phyloP scores from a whole-genome alignment of 1,140 invertebrate species.

The Steinernema feltiae region DNA sequence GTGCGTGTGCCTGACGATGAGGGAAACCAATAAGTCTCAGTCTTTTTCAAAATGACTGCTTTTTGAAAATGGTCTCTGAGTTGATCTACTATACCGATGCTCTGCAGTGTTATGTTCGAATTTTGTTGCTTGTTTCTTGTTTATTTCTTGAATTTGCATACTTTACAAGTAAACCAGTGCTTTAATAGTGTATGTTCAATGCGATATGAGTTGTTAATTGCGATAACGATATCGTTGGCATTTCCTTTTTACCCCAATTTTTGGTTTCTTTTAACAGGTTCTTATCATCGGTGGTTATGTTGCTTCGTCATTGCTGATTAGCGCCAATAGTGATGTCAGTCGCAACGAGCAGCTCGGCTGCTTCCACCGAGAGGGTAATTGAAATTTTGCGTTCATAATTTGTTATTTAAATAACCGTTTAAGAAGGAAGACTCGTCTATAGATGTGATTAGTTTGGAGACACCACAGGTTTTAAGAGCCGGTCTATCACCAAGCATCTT shows the following conservation, averaged over 20 bases:
- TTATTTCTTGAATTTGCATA: not conserved
- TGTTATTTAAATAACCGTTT: not conserved
- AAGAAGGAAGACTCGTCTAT: not conserved
- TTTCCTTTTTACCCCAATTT: not conserved
- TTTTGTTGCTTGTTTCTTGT: constrained; percentile 13
- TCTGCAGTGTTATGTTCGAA: not conserved
- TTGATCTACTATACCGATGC: not conserved
- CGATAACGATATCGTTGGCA: not conserved
- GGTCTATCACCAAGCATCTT: not conserved
- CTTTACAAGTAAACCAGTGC: not conserved
- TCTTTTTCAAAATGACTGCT: not conserved
- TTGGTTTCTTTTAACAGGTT: not conserved
- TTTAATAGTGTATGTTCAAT: not conserved
- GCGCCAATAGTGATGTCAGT: constrained; percentile 3
- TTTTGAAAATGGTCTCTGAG: not conserved
- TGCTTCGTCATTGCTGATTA: not conserved
- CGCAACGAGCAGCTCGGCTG: not conserved
- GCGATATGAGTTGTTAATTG: not conserved
- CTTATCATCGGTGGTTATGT: not conserved
- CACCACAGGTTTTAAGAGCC: not conserved
- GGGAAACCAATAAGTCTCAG: not conserved
- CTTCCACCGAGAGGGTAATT: not conserved
- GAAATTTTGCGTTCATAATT: not conserved
- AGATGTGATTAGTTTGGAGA: not conserved
- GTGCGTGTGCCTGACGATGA: constrained; percentile 68